Evolutionary conservation across 2,113 vertebrate genomes (phyloP), one percentile per base, ranked within the genome.

Genomic region (Hypanus sabinus): DNA sequence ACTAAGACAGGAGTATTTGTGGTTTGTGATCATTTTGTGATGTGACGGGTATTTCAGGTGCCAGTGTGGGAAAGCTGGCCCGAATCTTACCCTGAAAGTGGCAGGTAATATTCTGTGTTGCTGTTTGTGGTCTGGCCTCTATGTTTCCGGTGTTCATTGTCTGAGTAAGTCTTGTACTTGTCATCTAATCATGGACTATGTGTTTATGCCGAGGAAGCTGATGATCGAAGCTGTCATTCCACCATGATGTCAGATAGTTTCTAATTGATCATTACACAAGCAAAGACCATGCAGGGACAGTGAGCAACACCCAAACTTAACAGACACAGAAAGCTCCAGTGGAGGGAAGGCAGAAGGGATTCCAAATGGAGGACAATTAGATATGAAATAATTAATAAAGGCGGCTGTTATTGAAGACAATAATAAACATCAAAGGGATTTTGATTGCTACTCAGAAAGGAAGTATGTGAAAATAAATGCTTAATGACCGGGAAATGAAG

Each of bases 71-170:
- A 24, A 60, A 85, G 60, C 55, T 85, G 81, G 24, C 81, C 55
- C 27, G 55, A 11, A 30, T 57, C 55, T 85, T 85, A 60, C 24
- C 81, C 81, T 8, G 81, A 57, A 60, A 85, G 81, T 30, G 81
- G 55, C 81, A 85, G 81, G 81, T 85, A 85, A 85, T 85, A 60
- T 85, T 46, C 55, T 85, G 46, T 85, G 46, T 85, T 60, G 22
- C 81, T 85, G 46, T 85, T 30, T 60, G 46, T 24, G 27, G 81
- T 57, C 55, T 57, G 55, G 55, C 46, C 81, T 85, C 55, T 57
- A 85, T 60, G 55, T 60, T 85, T 85, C 22, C 46, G 79, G 57
- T 85, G 81, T 60, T 60, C 30, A 60, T 30, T 10, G 81, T 85
- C 81, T 85, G 55, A 60, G 24, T 85, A 4, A 33, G 76, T 36